Percentiles rank a stretch among this genome's conserved stretches.
These are phyloP conservation scores for Liasis olivaceus DNA, from an alignment of 2,797 vertebrate species.

Conservation along the genomic window DNA sequence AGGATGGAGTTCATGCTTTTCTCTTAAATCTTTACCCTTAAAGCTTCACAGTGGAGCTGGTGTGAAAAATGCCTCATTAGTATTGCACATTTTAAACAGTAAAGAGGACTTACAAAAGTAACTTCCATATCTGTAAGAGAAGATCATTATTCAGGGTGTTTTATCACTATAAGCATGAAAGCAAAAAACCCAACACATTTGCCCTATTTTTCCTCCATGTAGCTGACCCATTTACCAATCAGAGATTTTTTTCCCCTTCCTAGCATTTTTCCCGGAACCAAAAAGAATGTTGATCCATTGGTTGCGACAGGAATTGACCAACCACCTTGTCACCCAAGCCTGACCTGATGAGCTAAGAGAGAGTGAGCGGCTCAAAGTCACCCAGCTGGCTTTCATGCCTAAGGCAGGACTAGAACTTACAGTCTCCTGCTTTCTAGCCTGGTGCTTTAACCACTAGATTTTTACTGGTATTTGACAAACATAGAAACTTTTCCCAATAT, in stretches of 20 bases:
- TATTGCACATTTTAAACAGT: neutral
- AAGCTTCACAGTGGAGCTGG: neutral
- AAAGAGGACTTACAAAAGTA: neutral
- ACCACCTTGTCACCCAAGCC: too few relatives aligned
- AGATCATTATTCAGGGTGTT: neutral
- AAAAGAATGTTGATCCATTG: too few relatives aligned
- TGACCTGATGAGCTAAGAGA: too few relatives aligned
- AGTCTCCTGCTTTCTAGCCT: too few relatives aligned
- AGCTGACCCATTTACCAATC: neutral
- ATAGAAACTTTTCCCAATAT: neutral
- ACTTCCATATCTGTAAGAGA: neutral
- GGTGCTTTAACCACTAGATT: too few relatives aligned
- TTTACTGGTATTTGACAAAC: neutral
- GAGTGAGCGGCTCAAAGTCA: too few relatives aligned
- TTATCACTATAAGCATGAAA: neutral
- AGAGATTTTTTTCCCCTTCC: neutral
- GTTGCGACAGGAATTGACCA: too few relatives aligned
- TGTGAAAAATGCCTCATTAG: neutral
- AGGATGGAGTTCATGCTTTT: neutral
- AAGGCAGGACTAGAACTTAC: too few relatives aligned
- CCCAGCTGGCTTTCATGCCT: too few relatives aligned
- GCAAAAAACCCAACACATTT: neutral
- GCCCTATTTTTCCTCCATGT: neutral
- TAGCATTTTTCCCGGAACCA: too few relatives aligned
- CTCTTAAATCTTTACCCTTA: conserved; percentile 2